These are phyloP conservation scores for Brachyrhaphis roseni DNA, from an alignment of 2,797 vertebrate species.

Conservation along the genomic window DNA sequence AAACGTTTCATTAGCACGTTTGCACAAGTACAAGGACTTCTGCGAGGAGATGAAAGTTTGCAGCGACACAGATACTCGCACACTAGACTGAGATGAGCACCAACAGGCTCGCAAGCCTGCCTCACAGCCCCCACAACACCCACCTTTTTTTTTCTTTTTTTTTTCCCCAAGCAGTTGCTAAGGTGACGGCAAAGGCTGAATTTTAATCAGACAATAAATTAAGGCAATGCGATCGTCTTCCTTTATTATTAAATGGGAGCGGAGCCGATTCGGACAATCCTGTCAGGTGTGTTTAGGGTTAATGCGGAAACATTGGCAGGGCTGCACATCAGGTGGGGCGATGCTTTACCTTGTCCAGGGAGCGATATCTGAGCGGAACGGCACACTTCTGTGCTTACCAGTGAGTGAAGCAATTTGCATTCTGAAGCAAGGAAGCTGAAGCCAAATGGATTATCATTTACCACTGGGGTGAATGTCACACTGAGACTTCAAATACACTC, in stretches of 20 bases:
- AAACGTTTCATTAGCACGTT: conserved; percentile 43
- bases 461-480: conserved; percentile 28
- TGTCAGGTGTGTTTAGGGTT: conserved; percentile 50
- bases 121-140: conserved; percentile 81
- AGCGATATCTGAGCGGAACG: not conserved
- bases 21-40: conserved; percentile 59
- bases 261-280: conserved; percentile 26
- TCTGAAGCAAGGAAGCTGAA: conserved; percentile 18
- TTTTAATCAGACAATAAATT: conserved; percentile 85
- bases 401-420: not conserved
- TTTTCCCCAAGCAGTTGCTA: conserved; percentile 80
- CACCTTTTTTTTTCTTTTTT: conserved; percentile 74
- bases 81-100: conserved; percentile 57
- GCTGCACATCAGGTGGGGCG: conserved; percentile 7
- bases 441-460: conserved; percentile 29
- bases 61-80: conserved; percentile 50
- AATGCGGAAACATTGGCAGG: not conserved
- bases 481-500: conserved; percentile 36
- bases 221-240: conserved; percentile 70
- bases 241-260: conserved; percentile 66
- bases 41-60: conserved; percentile 66
- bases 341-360: conserved; percentile 4
- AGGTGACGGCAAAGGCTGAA: conserved; percentile 84
- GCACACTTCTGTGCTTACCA: not conserved
- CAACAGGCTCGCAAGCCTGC: conserved; percentile 72